These are phyloP conservation scores for Falco novaeseelandiae DNA, from an alignment of 2,797 vertebrate genomes.

Conservation along the genomic window DNA sequence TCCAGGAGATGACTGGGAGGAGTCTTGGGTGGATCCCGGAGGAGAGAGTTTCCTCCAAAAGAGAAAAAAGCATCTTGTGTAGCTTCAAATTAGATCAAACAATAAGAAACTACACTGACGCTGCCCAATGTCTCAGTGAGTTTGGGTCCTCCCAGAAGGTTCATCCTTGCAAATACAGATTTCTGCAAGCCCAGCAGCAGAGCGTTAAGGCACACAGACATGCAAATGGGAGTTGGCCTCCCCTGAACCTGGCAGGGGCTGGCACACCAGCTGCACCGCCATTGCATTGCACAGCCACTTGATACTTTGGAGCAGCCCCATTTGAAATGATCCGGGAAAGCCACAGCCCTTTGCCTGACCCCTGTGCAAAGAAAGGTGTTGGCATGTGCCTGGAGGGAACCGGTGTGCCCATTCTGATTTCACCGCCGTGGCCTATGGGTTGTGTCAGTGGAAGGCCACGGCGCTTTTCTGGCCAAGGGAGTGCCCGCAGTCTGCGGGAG, in stretches of 20 bases:
- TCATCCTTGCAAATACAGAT: neutral
- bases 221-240: neutral
- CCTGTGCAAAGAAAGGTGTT: neutral
- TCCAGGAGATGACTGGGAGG: neutral
- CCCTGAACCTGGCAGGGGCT: neutral
- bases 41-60: neutral
- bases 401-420: neutral
- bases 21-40: neutral
- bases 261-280: neutral
- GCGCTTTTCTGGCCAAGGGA: neutral
- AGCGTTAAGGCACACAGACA: neutral
- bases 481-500: neutral
- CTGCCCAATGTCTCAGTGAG: neutral
- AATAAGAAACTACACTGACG: neutral
- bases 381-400: neutral
- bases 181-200: neutral
- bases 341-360: neutral
- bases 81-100: neutral
- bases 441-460: neutral
- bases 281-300: accelerated
- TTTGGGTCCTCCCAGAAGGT: neutral
- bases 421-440: neutral
- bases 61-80: neutral
- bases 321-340: neutral
- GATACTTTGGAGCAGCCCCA: neutral